These are phyloP conservation scores for Exaiptasia diaphana DNA, from an alignment of 64 coral and sea anemone genomes.

Conservation along the genomic window DNA sequence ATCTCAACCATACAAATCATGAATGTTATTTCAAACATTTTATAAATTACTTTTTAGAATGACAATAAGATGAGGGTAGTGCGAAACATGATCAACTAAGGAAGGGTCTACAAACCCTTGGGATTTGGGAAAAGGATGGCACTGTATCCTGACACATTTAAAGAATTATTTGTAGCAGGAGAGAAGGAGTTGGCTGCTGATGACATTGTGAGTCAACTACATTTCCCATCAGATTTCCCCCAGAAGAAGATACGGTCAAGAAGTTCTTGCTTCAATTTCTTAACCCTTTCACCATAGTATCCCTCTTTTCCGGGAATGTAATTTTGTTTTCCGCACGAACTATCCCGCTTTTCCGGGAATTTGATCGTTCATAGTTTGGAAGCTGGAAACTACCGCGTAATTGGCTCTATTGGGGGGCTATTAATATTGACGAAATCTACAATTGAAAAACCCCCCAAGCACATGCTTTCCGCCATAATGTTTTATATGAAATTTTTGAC, in stretches of 20 bases:
- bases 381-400: background rate
- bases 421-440: background rate
- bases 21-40: too few species aligned
- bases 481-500: constrained; percentile 11
- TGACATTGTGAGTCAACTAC: background rate
- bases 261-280: constrained; percentile 18
- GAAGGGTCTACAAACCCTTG: constrained; percentile 35
- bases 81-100: constrained; percentile 26
- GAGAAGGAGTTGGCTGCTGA: constrained; percentile 11
- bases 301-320: background rate
- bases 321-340: background rate
- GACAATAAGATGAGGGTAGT: constrained; percentile 30
- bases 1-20: too few species aligned
- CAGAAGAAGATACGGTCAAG: constrained; percentile 12
- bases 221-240: constrained; percentile 21
- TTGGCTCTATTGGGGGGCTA: background rate
- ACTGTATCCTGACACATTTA: constrained; percentile 38
- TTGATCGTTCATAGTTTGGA: background rate
- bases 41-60: constrained; percentile 27
- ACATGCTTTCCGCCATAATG: constrained; percentile 22
- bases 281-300: constrained; percentile 20
- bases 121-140: constrained; percentile 38
- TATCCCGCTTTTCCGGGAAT: constrained; percentile 24
- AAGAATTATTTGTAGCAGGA: constrained; percentile 37
- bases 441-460: background rate